Evolutionary conservation across 2,888 invertebrate species (phyloP).

Genomic region (Xiphydria camelus): DNA sequence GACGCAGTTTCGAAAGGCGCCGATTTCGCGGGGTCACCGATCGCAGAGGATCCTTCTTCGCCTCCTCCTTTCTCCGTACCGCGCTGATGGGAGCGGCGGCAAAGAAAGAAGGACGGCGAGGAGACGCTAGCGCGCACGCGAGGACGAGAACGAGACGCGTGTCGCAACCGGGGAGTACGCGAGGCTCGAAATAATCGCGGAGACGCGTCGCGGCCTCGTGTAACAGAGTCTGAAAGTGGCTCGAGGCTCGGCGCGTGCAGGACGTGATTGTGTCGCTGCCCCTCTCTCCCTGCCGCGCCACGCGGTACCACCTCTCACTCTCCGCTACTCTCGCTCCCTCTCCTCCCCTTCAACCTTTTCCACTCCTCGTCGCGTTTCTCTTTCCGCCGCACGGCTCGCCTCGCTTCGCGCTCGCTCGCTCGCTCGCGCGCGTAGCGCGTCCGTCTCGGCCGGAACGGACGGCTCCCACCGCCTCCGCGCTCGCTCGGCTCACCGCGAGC

Average conservation of each 20-base stretch:
- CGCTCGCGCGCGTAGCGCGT: slow-evolving; percentile 17
- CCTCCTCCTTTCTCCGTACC: too few species aligned
- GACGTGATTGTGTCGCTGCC: slow-evolving; percentile 54
- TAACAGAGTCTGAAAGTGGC: slow-evolving; percentile 49
- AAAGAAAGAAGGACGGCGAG: too few species aligned
- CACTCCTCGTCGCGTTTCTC: too few species aligned
- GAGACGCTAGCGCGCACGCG: too few species aligned
- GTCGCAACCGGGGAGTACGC: too few species aligned
- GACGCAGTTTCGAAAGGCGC: too few species aligned
- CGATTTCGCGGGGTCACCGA: too few species aligned
- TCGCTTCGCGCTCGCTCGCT: slow-evolving; percentile 26
- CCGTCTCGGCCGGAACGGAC: slow-evolving; percentile 36
- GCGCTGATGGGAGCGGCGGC: too few species aligned
- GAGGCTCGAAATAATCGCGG: not conserved
- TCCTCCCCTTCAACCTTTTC: too few species aligned
- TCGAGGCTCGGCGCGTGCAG: slow-evolving; percentile 57
- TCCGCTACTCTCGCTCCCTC: slow-evolving; percentile 33
- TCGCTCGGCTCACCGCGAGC: slow-evolving; percentile 41
- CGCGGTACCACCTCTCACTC: slow-evolving; percentile 27
- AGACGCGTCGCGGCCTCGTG: slow-evolving; percentile 45
- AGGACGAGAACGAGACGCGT: too few species aligned
- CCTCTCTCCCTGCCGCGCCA: slow-evolving; percentile 30
- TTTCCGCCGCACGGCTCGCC: not conserved
- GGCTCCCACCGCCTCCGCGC: slow-evolving; percentile 54
- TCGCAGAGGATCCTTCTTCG: too few species aligned